Evolutionary conservation across 1,140 invertebrate species (phyloP).

Genomic region (Apocrypta bakeri): DNA sequence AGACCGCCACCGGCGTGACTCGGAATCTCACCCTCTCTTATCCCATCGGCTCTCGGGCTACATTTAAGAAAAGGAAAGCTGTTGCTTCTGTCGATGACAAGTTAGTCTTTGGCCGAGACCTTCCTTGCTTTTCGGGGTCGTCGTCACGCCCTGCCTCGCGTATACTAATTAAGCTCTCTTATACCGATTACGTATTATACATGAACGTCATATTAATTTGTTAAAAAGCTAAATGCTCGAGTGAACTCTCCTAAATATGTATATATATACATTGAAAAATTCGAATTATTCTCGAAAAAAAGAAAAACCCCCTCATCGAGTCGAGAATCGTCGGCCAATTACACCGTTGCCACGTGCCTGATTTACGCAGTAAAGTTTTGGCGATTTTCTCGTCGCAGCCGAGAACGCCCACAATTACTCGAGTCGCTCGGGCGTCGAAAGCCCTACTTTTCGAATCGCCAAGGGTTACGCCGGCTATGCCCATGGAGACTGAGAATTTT

Average conservation of each 20-base stretch:
- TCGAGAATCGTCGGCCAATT: slow-evolving; percentile 47
- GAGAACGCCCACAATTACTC: slow-evolving; percentile 47
- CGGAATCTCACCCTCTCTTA: neutral
- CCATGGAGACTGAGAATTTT: neutral
- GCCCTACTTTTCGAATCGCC: neutral
- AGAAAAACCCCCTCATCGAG: neutral
- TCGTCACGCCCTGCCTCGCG: neutral
- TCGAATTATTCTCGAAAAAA: neutral
- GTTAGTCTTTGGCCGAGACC: slow-evolving; percentile 38
- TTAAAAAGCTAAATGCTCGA: neutral
- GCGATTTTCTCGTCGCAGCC: neutral
- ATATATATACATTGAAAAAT: too few relatives aligned
- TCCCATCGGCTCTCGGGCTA: neutral
- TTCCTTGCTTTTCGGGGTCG: neutral
- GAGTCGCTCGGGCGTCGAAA: slow-evolving; percentile 38
- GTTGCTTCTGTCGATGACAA: slow-evolving; percentile 49
- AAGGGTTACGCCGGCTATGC: neutral
- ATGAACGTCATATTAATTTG: neutral
- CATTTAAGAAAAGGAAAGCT: slow-evolving; percentile 9
- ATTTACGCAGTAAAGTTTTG: slow-evolving; percentile 27
- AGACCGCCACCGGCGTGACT: neutral
- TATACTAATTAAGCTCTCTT: neutral
- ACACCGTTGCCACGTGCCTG: slow-evolving; percentile 48
- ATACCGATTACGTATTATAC: neutral
- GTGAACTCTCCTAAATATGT: too few relatives aligned